Evolutionary conservation across 2,113 vertebrate species (phyloP).

Genomic region (Rhipidura dahli): DNA sequence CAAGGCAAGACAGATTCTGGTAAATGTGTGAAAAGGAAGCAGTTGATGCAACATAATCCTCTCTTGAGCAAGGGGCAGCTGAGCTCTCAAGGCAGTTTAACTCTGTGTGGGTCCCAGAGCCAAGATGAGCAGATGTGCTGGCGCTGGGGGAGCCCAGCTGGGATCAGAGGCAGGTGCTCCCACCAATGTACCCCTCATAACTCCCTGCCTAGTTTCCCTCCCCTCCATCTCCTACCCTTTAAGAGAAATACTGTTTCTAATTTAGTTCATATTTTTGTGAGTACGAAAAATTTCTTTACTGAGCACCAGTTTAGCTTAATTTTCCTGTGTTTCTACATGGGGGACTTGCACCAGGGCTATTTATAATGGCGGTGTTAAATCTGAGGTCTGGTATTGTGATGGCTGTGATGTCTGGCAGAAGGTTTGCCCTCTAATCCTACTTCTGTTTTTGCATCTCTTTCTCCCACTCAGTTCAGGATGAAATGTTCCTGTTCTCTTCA

Average conservation of each 20-base stretch:
- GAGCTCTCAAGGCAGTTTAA: neutral
- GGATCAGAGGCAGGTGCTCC: neutral
- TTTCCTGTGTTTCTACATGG: neutral
- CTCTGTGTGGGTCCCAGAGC: neutral
- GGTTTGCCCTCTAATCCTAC: neutral
- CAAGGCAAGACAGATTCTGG: neutral
- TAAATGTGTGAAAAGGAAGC: neutral
- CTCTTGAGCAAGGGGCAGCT: neutral
- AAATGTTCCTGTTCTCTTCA: neutral
- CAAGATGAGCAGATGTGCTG: neutral
- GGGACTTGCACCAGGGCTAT: neutral
- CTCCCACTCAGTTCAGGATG: neutral
- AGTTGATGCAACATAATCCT: neutral
- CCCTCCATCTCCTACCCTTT: neutral
- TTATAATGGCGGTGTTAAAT: neutral
- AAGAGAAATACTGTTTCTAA: neutral
- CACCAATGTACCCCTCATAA: neutral
- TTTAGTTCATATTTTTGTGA: neutral
- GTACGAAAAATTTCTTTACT: neutral
- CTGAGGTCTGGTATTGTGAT: neutral
- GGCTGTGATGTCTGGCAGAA: neutral
- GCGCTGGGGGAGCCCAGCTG: neutral
- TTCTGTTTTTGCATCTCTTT: neutral
- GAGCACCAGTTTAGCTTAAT: neutral
- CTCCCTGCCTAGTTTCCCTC: neutral